Conservation (phyloP, 2,113 vertebrate species). For the Anguilla japonica region DNA sequence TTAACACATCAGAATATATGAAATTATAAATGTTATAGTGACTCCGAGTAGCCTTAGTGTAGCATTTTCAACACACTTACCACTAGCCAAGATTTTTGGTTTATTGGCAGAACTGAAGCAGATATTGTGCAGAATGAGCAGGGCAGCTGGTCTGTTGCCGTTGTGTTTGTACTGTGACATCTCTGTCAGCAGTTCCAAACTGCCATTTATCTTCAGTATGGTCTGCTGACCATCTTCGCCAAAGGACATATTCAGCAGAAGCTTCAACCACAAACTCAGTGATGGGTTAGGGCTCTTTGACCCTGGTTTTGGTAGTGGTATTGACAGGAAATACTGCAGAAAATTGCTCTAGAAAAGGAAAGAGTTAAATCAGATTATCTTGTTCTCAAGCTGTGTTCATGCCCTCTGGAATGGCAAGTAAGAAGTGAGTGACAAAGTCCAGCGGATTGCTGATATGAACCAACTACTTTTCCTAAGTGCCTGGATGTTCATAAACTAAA, state of each 20-base stretch:
- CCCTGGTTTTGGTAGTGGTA: conserved; percentile 75
- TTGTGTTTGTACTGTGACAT: conserved; percentile 74
- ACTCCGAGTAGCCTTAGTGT: neutral
- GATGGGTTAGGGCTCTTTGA: conserved; percentile 55
- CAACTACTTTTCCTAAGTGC: too few species aligned
- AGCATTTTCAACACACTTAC: conserved; percentile 61
- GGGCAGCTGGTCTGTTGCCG: conserved; percentile 54
- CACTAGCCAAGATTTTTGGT: conserved; percentile 82
- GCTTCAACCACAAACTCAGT: conserved; percentile 80
- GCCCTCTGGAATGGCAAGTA: too few species aligned
- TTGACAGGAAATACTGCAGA: conserved; percentile 82
- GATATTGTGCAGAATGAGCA: conserved; percentile 82
- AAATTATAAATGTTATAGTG: neutral
- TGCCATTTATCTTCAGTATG: conserved; percentile 80
- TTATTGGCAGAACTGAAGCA: conserved; percentile 84
- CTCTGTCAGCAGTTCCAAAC: conserved; percentile 81
- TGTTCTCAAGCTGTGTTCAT: neutral
- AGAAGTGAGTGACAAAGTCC: too few species aligned
- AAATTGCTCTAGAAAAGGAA: conserved; percentile 83
- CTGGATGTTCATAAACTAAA: too few species aligned
- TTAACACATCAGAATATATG: neutral
- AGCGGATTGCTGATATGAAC: too few species aligned
- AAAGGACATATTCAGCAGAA: conserved; percentile 82
- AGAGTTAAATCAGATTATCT: neutral
- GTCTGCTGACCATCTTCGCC: conserved; percentile 89